These are phyloP conservation scores for Eublepharis macularius DNA, from an alignment of 2,113 vertebrate species.

Conservation along the genomic window DNA sequence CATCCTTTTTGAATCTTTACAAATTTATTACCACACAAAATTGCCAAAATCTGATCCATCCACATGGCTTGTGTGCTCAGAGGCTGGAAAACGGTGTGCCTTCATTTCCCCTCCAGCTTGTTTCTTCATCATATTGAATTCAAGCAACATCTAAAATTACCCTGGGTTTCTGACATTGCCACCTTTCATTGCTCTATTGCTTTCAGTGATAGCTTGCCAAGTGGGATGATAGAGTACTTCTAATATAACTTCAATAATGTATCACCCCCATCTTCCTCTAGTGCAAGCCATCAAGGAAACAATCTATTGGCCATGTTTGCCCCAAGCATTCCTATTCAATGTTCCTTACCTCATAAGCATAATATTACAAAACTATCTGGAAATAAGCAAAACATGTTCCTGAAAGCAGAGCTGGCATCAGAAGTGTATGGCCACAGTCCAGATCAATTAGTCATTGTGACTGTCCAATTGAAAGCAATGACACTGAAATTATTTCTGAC, in stretches of 20 bases:
- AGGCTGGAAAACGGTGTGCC: neutral
- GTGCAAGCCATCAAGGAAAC: neutral
- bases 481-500: neutral
- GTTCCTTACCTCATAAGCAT: neutral
- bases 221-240: neutral
- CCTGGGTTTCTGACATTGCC: neutral
- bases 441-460: neutral
- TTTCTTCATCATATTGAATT: neutral
- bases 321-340: neutral
- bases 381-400: neutral
- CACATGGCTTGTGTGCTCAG: no score
- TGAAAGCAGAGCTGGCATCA: neutral
- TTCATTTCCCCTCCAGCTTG: neutral
- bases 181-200: neutral
- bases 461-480: neutral
- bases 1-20: no score
- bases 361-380: neutral
- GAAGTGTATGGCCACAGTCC: neutral
- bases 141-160: neutral
- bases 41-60: no score
- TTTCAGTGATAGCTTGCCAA: neutral
- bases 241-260: neutral
- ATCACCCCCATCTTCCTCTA: neutral
- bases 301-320: neutral
- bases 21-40: no score